phyloP scores from a whole-genome alignment of 1,140 invertebrate genomes.

The Oryzaephilus surinamensis region DNA sequence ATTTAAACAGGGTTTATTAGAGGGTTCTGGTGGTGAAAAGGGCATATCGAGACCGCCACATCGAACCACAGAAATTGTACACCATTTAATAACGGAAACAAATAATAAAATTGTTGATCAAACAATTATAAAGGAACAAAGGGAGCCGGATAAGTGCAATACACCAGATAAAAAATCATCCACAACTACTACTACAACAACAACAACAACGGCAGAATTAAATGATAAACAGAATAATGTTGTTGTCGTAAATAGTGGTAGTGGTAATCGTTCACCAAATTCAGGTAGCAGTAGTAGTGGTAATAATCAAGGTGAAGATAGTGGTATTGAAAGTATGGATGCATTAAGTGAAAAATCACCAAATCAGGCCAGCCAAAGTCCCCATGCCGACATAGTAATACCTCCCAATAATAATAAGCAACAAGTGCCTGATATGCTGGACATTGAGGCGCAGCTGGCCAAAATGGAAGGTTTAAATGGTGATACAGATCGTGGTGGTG shows the following conservation, averaged over 20 bases:
- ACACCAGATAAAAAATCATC: too few species aligned
- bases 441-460: constrained; percentile 53
- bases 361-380: constrained; percentile 62
- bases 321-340: constrained; percentile 88
- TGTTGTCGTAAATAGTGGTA: constrained; percentile 3
- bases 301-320: constrained; percentile 78
- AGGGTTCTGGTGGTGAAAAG: constrained; percentile 35
- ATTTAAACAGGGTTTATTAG: constrained; percentile 48
- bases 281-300: too few species aligned
- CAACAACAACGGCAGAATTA: constrained; percentile 12
- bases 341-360: constrained; percentile 85
- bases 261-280: constrained; percentile 27
- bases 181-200: constrained; percentile 13
- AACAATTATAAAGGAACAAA: too few species aligned
- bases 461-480: constrained; percentile 51
- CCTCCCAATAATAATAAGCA: constrained; percentile 3
- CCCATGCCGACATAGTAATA: constrained; percentile 33
- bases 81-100: constrained; percentile 10
- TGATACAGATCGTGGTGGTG: constrained; percentile 27
- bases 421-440: constrained; percentile 46
- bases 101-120: too few species aligned
- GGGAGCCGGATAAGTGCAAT: constrained; percentile 31
- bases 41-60: constrained; percentile 26
- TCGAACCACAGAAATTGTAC: constrained; percentile 22
- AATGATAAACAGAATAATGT: constrained; percentile 23